Percentiles rank a stretch among this genome's conserved stretches.
Evolutionary conservation across 2,113 vertebrate species (phyloP).

Genomic region (Protobothrops flavoviridis): DNA sequence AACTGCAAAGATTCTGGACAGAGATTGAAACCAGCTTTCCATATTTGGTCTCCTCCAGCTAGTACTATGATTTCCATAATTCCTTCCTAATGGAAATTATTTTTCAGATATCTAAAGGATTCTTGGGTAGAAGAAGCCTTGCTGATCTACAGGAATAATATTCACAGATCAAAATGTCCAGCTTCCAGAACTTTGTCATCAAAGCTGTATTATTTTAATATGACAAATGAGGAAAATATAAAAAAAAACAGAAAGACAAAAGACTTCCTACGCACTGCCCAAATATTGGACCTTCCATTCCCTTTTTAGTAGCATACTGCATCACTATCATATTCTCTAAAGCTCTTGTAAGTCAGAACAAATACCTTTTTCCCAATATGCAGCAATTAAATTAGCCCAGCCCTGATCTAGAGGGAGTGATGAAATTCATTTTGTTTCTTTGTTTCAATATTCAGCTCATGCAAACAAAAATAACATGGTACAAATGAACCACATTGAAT

Average conservation of each 20-base stretch:
- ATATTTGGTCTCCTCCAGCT: background rate
- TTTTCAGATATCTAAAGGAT: background rate
- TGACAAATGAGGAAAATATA: background rate
- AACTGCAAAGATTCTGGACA: background rate
- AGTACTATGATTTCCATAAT: background rate
- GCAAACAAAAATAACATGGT: background rate
- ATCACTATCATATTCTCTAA: background rate
- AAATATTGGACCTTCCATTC: background rate
- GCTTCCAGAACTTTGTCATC: background rate
- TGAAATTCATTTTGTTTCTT: background rate
- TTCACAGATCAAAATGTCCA: background rate
- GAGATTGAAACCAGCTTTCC: background rate
- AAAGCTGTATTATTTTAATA: background rate
- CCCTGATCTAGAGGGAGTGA: background rate
- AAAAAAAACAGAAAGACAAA: background rate
- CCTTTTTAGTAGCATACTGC: background rate
- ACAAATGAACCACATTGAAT: background rate
- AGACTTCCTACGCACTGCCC: background rate
- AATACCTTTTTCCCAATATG: background rate
- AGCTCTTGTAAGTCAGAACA: background rate
- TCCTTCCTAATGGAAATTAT: background rate
- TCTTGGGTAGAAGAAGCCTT: background rate
- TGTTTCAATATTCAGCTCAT: background rate
- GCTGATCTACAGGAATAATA: background rate
- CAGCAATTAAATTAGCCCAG: background rate